Percentiles rank a stretch among this genome's conserved stretches.
Evolutionary conservation across 64 coral and sea anemone genomes (phyloP).

Genomic region (Cladopsammia gracilis): DNA sequence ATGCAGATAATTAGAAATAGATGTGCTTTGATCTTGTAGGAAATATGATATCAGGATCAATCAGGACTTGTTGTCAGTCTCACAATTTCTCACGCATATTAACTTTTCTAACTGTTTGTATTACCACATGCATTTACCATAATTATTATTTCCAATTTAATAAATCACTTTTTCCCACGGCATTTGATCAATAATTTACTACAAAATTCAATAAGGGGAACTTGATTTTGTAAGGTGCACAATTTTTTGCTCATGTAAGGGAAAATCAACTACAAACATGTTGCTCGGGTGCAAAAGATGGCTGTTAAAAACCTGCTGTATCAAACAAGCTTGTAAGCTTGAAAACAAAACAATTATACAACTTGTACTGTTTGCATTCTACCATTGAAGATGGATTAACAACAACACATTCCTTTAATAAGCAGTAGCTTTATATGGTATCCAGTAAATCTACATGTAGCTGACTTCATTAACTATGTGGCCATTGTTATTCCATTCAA

Average conservation of each 20-base stretch:
- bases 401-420: conserved; percentile 5
- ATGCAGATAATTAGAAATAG: no score
- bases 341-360: background rate
- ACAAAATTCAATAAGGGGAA: no score
- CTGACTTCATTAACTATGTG: background rate
- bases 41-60: no score
- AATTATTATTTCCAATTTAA: background rate
- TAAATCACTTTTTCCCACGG: background rate
- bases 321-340: no score
- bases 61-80: no score
- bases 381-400: background rate
- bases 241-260: no score
- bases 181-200: background rate
- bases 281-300: no score
- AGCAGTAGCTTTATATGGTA: background rate
- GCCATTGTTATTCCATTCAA: background rate
- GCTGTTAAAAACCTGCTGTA: no score
- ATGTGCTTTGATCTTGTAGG: no score
- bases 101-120: background rate
- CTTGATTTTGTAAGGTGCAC: no score
- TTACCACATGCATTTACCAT: background rate
- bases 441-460: background rate
- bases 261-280: no score
- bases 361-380: conserved; percentile 8
- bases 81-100: no score